A percentile compares a stretch with the other conserved stretches of the same genome.
Conservation (phyloP, 92 coral and sea anemone genomes). For the Ricordea florida region DNA sequence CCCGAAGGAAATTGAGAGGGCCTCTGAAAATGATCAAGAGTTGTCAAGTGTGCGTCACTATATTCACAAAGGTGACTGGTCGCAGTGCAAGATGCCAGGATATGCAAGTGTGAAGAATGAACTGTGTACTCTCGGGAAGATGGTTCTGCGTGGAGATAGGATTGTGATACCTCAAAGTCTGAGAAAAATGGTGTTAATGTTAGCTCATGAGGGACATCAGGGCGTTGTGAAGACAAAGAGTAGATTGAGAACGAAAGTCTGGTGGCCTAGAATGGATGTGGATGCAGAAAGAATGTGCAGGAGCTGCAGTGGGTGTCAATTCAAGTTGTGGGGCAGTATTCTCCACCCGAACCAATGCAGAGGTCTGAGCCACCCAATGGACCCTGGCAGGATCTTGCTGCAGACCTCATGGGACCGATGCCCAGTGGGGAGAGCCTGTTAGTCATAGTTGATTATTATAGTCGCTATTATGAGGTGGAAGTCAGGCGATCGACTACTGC, state of each 20-base stretch:
- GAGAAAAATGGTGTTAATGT: neutral
- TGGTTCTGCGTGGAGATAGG: neutral
- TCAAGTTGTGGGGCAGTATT: conserved; percentile 22
- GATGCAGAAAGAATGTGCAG: conserved; percentile 31
- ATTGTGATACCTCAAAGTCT: conserved; percentile 21
- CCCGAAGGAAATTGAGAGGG: conserved; percentile 46
- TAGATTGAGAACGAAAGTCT: conserved; percentile 23
- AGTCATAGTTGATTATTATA: too few relatives aligned
- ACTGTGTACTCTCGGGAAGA: too few relatives aligned
- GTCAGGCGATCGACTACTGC: conserved; percentile 32
- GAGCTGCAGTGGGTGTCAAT: conserved; percentile 41
- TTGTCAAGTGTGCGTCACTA: neutral
- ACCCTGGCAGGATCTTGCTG: neutral
- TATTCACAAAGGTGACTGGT: conserved; percentile 30
- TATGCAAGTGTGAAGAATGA: conserved; percentile 48
- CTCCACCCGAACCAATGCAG: conserved; percentile 30
- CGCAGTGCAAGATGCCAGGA: conserved; percentile 47
- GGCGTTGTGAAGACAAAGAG: conserved; percentile 47
- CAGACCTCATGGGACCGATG: conserved; percentile 18
- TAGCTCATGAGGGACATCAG: conserved; percentile 58
- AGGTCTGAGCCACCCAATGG: conserved; percentile 16
- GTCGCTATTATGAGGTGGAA: too few relatives aligned
- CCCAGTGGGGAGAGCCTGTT: conserved; percentile 28
- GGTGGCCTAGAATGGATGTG: conserved; percentile 57
- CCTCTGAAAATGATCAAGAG: conserved; percentile 43